These are phyloP conservation scores for Cephus spinipes DNA, from an alignment of 2,888 invertebrate species.

Conservation along the genomic window DNA sequence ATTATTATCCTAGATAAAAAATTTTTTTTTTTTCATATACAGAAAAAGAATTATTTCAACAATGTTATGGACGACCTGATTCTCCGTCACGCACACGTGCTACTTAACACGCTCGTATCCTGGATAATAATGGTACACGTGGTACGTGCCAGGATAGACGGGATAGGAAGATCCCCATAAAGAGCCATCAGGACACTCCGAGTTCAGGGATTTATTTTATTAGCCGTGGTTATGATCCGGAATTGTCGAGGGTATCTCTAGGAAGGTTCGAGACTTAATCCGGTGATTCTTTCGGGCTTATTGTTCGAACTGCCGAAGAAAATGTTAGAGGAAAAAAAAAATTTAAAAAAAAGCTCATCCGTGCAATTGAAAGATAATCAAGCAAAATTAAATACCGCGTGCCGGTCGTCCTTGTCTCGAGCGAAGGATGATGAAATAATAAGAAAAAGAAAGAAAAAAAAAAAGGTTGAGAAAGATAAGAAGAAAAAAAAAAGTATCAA, in stretches of 20 bases:
- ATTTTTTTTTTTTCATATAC: too few species aligned
- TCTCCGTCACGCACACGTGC: background rate
- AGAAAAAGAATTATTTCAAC: too few species aligned
- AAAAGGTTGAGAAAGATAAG: background rate
- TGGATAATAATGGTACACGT: background rate
- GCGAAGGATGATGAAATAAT: background rate
- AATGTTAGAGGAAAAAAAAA: too few species aligned
- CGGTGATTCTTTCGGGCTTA: conserved; percentile 54
- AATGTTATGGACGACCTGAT: too few species aligned
- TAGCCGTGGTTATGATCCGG: conserved; percentile 46
- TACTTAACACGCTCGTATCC: background rate
- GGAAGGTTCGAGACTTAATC: background rate
- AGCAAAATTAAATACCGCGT: too few species aligned
- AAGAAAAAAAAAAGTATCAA: background rate
- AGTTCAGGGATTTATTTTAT: conserved; percentile 47
- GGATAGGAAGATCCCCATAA: conserved; percentile 33
- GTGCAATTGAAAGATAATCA: too few species aligned
- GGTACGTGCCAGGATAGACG: background rate
- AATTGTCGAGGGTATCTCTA: conserved; percentile 30
- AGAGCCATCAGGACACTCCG: conserved; percentile 42
- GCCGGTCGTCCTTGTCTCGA: too few species aligned
- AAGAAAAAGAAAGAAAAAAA: background rate
- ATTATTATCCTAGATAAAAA: too few species aligned
- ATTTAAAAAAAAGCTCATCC: too few species aligned
- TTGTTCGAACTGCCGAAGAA: conserved; percentile 44